Evolutionary conservation across 30 jellyfish, hydroid and myxozoan genomes (phyloP).

Genomic region (Hydractinia echinata): DNA sequence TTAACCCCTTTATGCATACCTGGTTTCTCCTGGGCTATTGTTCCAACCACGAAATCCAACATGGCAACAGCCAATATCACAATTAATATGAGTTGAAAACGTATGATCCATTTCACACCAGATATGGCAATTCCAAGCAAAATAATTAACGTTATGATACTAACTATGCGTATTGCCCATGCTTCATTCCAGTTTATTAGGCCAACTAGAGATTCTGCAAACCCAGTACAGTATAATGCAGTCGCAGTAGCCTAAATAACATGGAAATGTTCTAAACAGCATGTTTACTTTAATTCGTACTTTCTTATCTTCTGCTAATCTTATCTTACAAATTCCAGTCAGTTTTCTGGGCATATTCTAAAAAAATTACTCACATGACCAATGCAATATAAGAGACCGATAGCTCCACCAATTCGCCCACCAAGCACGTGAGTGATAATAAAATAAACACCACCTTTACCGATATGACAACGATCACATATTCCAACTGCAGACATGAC

Average conservation of each 20-base stretch:
- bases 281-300: neutral
- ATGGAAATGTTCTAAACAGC: too few relatives aligned
- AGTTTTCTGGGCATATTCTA: neutral
- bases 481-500: conserved; percentile 97
- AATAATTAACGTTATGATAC: conserved; percentile 50
- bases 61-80: conserved; percentile 78
- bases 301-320: neutral
- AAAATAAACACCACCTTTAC: conserved; percentile 87
- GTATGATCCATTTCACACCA: conserved; percentile 96
- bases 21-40: conserved; percentile 64
- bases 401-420: conserved; percentile 88
- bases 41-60: conserved; percentile 80
- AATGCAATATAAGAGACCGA: conserved; percentile 74
- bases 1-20: conserved; percentile 18
- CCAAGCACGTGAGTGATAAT: conserved; percentile 92
- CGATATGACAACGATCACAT: conserved; percentile 67
- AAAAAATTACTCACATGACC: conserved; percentile 73
- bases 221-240: conserved; percentile 93
- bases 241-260: conserved; percentile 83
- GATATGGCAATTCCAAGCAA: conserved; percentile 72
- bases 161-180: conserved; percentile 86
- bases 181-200: conserved; percentile 69
- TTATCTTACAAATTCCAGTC: neutral
- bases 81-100: conserved; percentile 86
- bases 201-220: conserved; percentile 76